phyloP scores from a whole-genome alignment of 1,140 invertebrate species.

The Ridgeia piscesae region DNA sequence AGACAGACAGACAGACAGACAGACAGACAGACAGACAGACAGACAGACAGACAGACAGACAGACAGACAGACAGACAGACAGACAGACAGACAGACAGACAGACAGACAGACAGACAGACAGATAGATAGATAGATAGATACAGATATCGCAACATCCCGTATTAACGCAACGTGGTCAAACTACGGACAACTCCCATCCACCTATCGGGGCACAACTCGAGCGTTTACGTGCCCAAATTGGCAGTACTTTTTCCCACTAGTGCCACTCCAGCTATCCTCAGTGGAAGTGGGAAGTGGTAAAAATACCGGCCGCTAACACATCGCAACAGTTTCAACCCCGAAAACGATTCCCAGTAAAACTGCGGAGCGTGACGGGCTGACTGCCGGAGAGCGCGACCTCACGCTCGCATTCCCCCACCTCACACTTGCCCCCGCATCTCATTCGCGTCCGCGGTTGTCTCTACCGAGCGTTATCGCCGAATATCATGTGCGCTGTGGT shows the following conservation, averaged over 20 bases:
- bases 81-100: too few species aligned
- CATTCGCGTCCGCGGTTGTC: neutral
- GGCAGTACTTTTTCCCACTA: neutral
- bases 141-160: too few species aligned
- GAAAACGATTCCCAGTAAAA: neutral
- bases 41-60: too few species aligned
- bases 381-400: neutral
- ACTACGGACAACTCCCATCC: neutral
- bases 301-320: neutral
- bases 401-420: neutral
- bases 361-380: neutral
- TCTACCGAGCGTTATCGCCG: neutral
- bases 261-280: neutral
- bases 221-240: neutral
- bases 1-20: too few species aligned
- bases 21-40: too few species aligned
- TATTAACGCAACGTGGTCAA: too few species aligned
- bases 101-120: too few species aligned
- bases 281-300: neutral
- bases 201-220: neutral
- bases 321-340: neutral
- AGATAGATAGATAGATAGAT: too few species aligned
- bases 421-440: neutral
- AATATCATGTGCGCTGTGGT: conserved; percentile 4
- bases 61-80: too few species aligned